Percentiles rank a stretch among this genome's conserved stretches.
Conservation (phyloP, 2,113 vertebrate species). For the Toxotes jaculatrix region DNA sequence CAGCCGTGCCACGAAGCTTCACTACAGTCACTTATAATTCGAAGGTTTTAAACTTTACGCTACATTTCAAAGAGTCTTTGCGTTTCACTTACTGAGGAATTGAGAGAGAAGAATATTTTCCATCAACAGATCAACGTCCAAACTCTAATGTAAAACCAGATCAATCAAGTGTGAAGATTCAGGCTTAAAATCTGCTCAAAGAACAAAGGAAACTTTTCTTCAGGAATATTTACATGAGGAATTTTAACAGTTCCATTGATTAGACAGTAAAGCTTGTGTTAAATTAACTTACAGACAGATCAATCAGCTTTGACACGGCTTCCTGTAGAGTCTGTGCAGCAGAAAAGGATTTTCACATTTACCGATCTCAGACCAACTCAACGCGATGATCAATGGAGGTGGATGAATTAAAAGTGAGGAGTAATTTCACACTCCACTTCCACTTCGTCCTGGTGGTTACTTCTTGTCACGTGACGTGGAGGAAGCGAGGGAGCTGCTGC, state of each 20-base stretch:
- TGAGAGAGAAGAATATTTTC: background rate
- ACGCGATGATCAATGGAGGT: constrained; percentile 33
- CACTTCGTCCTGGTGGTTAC: constrained; percentile 6
- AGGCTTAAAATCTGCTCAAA: background rate
- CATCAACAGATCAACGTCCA: background rate
- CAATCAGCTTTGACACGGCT: constrained; percentile 21
- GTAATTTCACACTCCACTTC: constrained; percentile 59
- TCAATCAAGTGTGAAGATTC: background rate
- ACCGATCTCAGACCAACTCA: constrained; percentile 32
- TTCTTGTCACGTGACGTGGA: constrained; percentile 20
- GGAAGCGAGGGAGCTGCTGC: background rate
- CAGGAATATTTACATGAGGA: background rate
- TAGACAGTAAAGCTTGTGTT: constrained; percentile 26
- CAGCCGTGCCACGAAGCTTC: too few relatives aligned
- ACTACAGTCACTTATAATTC: too few relatives aligned
- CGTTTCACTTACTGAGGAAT: background rate
- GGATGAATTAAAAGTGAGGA: constrained; percentile 30
- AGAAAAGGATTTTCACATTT: constrained; percentile 33
- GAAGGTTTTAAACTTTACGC: too few relatives aligned
- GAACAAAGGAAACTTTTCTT: background rate
- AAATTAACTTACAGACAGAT: constrained; percentile 49
- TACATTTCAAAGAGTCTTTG: background rate
- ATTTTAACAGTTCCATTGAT: constrained; percentile 19
- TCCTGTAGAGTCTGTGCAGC: constrained; percentile 5
- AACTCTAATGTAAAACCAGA: background rate